Percentiles rank a stretch among this genome's conserved stretches.
Evolutionary conservation across 1,140 invertebrate genomes (phyloP).

Genomic region (Drosophila kohkoa): DNA sequence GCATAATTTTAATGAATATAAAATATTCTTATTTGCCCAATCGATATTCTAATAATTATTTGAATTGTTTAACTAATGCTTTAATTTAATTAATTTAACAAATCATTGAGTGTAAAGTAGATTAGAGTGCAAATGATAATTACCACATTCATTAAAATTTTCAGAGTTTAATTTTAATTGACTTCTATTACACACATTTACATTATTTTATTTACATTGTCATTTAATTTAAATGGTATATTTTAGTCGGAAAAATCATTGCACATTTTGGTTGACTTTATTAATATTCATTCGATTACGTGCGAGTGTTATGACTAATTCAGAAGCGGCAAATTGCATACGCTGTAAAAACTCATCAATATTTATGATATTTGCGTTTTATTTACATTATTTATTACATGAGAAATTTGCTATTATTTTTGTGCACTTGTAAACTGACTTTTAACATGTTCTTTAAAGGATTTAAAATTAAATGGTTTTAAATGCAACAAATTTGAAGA

Average conservation of each 20-base stretch:
- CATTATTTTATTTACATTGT: not conserved
- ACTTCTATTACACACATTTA: too few species aligned
- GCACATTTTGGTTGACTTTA: not conserved
- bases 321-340: constrained; percentile 29
- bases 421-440: not conserved
- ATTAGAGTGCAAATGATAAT: too few species aligned
- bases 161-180: too few species aligned
- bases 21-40: not conserved
- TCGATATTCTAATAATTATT: too few species aligned
- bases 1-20: not conserved
- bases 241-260: not conserved
- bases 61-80: too few species aligned
- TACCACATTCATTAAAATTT: too few species aligned
- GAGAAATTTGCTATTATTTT: not conserved
- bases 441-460: not conserved
- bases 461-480: not conserved
- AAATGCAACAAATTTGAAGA: not conserved
- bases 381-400: not conserved
- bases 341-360: constrained; percentile 15
- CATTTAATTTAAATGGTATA: not conserved
- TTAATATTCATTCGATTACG: constrained; percentile 28
- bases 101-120: too few species aligned
- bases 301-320: constrained; percentile 30
- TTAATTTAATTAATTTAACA: too few species aligned
- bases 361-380: constrained; percentile 26